Evolutionary conservation across 2,113 vertebrate species (phyloP).

Genomic region (Pseudorhombus dupliciocellatus): DNA sequence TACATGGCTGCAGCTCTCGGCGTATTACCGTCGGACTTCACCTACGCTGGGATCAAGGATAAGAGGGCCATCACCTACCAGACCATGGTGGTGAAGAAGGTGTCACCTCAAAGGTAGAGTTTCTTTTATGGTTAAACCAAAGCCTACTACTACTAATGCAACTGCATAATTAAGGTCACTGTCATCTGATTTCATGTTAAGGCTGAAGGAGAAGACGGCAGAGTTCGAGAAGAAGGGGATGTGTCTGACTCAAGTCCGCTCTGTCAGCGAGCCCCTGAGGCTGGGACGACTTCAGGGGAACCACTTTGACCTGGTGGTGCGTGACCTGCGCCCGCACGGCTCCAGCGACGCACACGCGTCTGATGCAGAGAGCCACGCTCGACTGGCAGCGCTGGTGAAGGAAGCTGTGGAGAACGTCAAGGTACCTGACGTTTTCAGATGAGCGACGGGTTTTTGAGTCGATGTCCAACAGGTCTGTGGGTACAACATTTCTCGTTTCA

Average conservation of each 20-base stretch:
- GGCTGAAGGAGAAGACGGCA: constrained; percentile 83
- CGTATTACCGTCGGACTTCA: constrained; percentile 93
- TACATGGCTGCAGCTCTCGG: constrained; percentile 88
- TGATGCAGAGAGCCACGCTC: constrained; percentile 2
- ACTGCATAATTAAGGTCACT: neutral
- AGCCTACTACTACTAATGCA: no score
- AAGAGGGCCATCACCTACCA: constrained; percentile 94
- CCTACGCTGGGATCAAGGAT: constrained; percentile 95
- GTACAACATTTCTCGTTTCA: no score
- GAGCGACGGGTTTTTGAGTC: no score
- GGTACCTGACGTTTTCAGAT: constrained; percentile 74
- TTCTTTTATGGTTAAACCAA: neutral
- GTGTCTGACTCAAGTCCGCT: constrained; percentile 81
- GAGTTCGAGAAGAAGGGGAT: constrained; percentile 87
- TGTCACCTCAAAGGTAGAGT: constrained; percentile 87
- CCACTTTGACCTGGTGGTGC: constrained; percentile 90
- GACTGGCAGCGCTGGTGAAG: constrained; percentile 80
- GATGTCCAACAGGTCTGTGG: no score
- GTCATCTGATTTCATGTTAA: constrained; percentile 47
- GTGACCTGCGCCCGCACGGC: constrained; percentile 82
- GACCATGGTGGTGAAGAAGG: constrained; percentile 94
- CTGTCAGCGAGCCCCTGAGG: constrained; percentile 82
- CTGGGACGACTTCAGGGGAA: constrained; percentile 92
- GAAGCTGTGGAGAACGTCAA: constrained; percentile 88
- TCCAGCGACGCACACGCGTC: constrained; percentile 35